Percentiles rank a stretch among this genome's conserved stretches.
Conservation (phyloP, 2,113 vertebrate species). For the Myrmecobius fasciatus region DNA sequence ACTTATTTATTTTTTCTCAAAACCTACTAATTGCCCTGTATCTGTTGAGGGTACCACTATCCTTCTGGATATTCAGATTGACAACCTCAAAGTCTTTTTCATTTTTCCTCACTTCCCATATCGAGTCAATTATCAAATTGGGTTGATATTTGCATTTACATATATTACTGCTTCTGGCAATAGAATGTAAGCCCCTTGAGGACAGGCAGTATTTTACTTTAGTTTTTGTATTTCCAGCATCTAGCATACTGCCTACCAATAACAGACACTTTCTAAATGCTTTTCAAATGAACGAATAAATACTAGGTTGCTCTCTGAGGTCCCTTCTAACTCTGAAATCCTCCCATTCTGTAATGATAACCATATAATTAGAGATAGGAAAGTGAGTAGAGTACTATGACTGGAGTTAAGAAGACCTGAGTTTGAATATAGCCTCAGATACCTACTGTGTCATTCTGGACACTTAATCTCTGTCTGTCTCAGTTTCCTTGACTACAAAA, state of each 20-base stretch:
- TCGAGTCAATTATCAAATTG: background rate
- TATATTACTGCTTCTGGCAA: background rate
- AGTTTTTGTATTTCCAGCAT: background rate
- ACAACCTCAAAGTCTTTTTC: background rate
- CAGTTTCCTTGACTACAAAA: background rate
- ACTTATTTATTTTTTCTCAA: background rate
- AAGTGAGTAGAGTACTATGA: background rate
- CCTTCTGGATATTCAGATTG: background rate
- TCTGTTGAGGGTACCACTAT: background rate
- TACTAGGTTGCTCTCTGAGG: background rate
- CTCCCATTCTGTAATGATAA: background rate
- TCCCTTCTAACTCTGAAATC: background rate
- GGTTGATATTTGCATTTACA: background rate
- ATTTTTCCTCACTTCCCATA: background rate
- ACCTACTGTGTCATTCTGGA: background rate
- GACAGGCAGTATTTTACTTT: background rate
- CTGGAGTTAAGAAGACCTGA: background rate
- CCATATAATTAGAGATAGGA: background rate
- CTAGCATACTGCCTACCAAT: background rate
- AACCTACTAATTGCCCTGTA: background rate
- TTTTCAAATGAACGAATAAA: background rate
- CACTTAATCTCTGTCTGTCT: background rate
- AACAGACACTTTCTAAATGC: background rate
- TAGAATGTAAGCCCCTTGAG: background rate
- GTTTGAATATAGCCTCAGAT: background rate